Evolutionary conservation across 2,797 vertebrate species (phyloP).

Genomic region (Sphenodon punctatus): DNA sequence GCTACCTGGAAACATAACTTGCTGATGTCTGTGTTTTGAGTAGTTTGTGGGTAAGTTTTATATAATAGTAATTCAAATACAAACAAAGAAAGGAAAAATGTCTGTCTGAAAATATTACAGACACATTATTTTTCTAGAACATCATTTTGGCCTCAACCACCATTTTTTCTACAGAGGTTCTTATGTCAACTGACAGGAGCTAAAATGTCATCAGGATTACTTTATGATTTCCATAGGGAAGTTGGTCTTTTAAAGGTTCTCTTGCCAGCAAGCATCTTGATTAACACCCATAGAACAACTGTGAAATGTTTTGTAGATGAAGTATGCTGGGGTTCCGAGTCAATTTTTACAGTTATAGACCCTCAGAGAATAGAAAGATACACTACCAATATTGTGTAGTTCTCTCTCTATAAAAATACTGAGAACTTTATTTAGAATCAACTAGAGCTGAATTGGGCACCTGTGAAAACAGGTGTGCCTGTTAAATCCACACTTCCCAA

Average conservation of each 20-base stretch:
- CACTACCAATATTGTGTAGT: background rate
- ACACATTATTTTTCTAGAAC: background rate
- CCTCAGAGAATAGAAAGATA: background rate
- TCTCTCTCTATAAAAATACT: too few relatives aligned
- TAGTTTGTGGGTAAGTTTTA: background rate
- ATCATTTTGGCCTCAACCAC: background rate
- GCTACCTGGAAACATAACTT: constrained; percentile 30
- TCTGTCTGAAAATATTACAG: background rate
- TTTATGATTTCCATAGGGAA: background rate
- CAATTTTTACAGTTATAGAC: background rate
- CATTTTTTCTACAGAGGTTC: background rate
- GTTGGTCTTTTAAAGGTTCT: background rate
- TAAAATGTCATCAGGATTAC: background rate
- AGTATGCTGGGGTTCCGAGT: background rate
- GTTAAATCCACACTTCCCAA: too few relatives aligned
- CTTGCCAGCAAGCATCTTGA: background rate
- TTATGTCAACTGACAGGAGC: background rate
- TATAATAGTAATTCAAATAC: background rate
- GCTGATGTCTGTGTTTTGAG: background rate
- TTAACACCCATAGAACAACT: constrained; percentile 1
- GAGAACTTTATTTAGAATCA: too few relatives aligned
- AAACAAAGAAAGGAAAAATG: background rate
- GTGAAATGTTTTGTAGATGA: background rate
- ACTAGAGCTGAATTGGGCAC: too few relatives aligned
- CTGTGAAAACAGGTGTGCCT: too few relatives aligned